A percentile compares a stretch with the other conserved stretches of the same genome.
These are phyloP conservation scores for Anorthoa munda DNA, from an alignment of 2,888 invertebrate genomes.

Conservation along the genomic window DNA sequence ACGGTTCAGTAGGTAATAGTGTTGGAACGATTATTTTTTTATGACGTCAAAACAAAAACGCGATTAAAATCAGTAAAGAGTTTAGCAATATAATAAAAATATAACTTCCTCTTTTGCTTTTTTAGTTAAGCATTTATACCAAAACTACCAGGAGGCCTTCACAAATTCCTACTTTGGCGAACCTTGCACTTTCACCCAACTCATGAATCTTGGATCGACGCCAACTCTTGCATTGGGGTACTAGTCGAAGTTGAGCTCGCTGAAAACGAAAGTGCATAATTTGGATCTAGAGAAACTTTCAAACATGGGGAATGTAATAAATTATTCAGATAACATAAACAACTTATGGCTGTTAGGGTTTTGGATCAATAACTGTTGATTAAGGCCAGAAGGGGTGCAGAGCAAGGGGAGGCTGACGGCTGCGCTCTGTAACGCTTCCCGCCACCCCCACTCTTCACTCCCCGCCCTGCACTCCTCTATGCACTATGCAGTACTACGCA, in stretches of 20 bases:
- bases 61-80: too few relatives aligned
- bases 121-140: too few relatives aligned
- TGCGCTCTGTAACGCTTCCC: slow-evolving; percentile 49
- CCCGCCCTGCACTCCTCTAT: slow-evolving; percentile 10
- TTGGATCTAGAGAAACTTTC: neutral
- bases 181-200: slow-evolving; percentile 31
- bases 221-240: slow-evolving; percentile 24
- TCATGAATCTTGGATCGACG: slow-evolving; percentile 31
- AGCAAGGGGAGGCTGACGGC: slow-evolving; percentile 28
- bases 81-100: too few relatives aligned
- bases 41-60: too few relatives aligned
- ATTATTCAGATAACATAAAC: neutral
- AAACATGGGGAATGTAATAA: neutral
- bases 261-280: neutral
- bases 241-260: neutral
- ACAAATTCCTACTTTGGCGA: neutral
- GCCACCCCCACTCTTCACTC: neutral
- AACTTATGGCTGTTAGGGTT: neutral
- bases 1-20: too few relatives aligned
- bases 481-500: slow-evolving; percentile 25
- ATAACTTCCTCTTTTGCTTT: too few relatives aligned
- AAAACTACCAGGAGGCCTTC: too few relatives aligned
- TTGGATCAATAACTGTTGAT: slow-evolving; percentile 46
- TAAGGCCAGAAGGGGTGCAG: slow-evolving; percentile 20
- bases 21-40: too few relatives aligned